Evolutionary conservation across 2,888 invertebrate genomes (phyloP), one percentile per base, ranked within the genome.

Genomic region (Electrophaes corylata): DNA sequence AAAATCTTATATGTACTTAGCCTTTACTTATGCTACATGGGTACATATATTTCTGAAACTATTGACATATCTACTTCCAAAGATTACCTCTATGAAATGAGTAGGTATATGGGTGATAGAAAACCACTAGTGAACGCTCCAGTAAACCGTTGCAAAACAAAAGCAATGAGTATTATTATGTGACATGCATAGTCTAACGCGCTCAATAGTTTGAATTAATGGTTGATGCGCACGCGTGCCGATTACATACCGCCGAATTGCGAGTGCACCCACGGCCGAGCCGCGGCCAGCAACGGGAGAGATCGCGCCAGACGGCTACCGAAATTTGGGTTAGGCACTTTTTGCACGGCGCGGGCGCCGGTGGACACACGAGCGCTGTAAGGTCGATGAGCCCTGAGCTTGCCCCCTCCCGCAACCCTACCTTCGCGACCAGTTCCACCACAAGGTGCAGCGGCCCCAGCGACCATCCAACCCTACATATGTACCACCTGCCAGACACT

Each of bases 401-500:
- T 66, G 62, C 70, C 68, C 41, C 65, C 72, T 73, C 74, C 70
- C 76, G 60, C 62, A 69, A 73, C 76, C 78, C 73, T 74, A 46
- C 58, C 63, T 64, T 58, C 65, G 65, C 80, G 86, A 90, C 90
- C 89, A 85, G 89, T 90, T 88, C 83, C 79, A 80, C 79, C 86
- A 84, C 86, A 86, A 88, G 87, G 88, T 89, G 88, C 86, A 88
- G 83, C 85, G 88, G 73, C 85, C 86, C 81, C 83, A 67, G 77
- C 79, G 78, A 77, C 78, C 81, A 79, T 82, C 86, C 86, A 82
- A 81, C 88, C 87, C 87, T 84, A 88, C 84, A 88, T 88, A 89
- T 76, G 81, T 89, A 89, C 87, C 88, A 89, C 89, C 90, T 89
- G 90, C 83, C 89, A 88, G 88, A 87, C 88, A 81, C 84, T 86